Evolutionary conservation across 2,113 vertebrate genomes (phyloP).

Genomic region (Erythrocebus patas): DNA sequence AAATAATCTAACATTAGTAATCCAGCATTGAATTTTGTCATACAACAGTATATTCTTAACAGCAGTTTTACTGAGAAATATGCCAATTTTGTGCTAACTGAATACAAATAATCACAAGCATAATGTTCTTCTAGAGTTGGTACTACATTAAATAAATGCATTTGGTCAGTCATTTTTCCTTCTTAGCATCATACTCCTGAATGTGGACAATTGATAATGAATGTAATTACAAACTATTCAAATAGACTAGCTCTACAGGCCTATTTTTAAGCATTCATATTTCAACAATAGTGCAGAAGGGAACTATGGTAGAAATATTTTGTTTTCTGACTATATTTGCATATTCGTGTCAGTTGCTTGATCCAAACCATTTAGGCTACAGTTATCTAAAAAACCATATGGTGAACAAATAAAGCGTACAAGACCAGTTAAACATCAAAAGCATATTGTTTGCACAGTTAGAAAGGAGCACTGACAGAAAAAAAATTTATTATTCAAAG

Average conservation of each 20-base stretch:
- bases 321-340: constrained; percentile 78
- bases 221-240: constrained; percentile 65
- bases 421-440: constrained; percentile 77
- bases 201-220: constrained; percentile 56
- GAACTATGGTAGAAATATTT: constrained; percentile 71
- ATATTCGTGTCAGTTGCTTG: constrained; percentile 79
- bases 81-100: constrained; percentile 32
- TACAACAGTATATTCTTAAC: constrained; percentile 27
- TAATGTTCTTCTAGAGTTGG: constrained; percentile 32
- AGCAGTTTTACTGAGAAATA: constrained; percentile 58
- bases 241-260: constrained; percentile 56
- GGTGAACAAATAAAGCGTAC: constrained; percentile 71
- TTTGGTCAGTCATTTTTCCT: constrained; percentile 54
- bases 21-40: neutral
- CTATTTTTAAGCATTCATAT: constrained; percentile 79
- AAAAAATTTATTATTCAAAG: constrained; percentile 69
- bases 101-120: constrained; percentile 20
- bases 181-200: constrained; percentile 29
- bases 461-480: constrained; percentile 55
- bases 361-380: constrained; percentile 80
- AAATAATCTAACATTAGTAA: neutral
- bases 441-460: constrained; percentile 74
- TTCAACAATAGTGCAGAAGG: constrained; percentile 76
- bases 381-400: constrained; percentile 82
- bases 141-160: constrained; percentile 26